Evolutionary conservation across 2,113 vertebrate species (phyloP).

Genomic region (Entosphenus tridentatus): DNA sequence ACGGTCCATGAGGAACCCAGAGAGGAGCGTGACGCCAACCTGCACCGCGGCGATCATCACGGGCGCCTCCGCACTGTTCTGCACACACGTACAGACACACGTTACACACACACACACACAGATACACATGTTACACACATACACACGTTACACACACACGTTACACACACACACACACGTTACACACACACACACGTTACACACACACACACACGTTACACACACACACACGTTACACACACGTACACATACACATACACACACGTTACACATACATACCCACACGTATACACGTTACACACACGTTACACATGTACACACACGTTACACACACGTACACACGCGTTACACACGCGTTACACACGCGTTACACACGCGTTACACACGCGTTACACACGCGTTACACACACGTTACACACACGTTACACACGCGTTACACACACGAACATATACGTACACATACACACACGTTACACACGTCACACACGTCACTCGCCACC

Average conservation of each 20-base stretch:
- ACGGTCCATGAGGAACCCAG: conserved; percentile 53
- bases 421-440: not conserved
- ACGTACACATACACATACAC: not conserved
- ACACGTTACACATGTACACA: not conserved
- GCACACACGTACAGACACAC: conserved; percentile 7
- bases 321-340: not conserved
- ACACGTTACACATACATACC: not conserved
- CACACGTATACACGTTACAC: not conserved
- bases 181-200: not conserved
- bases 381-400: not conserved
- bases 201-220: not conserved
- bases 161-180: conserved; percentile 1
- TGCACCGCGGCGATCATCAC: conserved; percentile 46
- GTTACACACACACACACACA: not conserved
- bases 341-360: not conserved
- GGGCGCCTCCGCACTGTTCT: conserved; percentile 48
- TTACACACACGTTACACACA: not conserved
- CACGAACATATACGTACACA: not conserved
- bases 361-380: not conserved
- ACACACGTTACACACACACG: not conserved
- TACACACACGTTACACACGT: not conserved
- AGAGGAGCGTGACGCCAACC: conserved; percentile 47
- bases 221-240: not conserved
- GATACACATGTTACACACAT: not conserved
- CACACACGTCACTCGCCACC: too few relatives aligned